Percentiles rank a stretch among this genome's conserved stretches.
phyloP scores from a whole-genome alignment of 2,888 invertebrate genomes.

The Drosophila picticornis region DNA sequence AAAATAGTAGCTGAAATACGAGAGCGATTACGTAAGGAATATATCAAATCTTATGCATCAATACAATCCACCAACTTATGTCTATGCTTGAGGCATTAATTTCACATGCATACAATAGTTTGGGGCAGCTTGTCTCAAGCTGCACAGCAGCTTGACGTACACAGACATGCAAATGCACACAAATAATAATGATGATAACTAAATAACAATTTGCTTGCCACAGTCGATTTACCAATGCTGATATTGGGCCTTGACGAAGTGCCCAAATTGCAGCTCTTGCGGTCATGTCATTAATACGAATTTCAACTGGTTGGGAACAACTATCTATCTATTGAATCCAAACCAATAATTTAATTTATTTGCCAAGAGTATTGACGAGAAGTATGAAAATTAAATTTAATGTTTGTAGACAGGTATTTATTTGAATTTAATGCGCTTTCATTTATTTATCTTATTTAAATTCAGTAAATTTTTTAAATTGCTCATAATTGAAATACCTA shows the following conservation, averaged over 20 bases:
- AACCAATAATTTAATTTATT: conserved; percentile 12
- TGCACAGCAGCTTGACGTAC: neutral
- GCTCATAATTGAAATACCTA: neutral
- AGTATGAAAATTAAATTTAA: conserved; percentile 2
- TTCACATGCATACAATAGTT: neutral
- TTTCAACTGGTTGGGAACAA: conserved; percentile 17
- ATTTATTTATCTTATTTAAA: neutral
- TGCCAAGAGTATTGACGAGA: neutral
- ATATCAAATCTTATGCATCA: conserved; percentile 48
- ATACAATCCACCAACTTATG: conserved; percentile 34
- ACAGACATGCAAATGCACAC: conserved; percentile 2
- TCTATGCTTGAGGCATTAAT: neutral
- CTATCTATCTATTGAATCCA: conserved; percentile 14
- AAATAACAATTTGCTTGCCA: conserved; percentile 43
- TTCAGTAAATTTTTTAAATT: neutral
- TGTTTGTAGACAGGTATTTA: neutral
- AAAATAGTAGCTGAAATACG: conserved; percentile 23
- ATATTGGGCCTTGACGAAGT: conserved; percentile 36
- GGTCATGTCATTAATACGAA: conserved; percentile 58
- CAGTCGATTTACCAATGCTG: conserved; percentile 12
- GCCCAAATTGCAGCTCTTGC: conserved; percentile 44
- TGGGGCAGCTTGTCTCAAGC: conserved; percentile 2
- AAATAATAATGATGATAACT: conserved; percentile 26
- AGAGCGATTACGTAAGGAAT: conserved; percentile 5
- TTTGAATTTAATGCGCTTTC: neutral